Percentiles rank a stretch among this genome's conserved stretches.
Conservation (phyloP, 2,888 invertebrate genomes). For the Charanyca ferruginea region DNA sequence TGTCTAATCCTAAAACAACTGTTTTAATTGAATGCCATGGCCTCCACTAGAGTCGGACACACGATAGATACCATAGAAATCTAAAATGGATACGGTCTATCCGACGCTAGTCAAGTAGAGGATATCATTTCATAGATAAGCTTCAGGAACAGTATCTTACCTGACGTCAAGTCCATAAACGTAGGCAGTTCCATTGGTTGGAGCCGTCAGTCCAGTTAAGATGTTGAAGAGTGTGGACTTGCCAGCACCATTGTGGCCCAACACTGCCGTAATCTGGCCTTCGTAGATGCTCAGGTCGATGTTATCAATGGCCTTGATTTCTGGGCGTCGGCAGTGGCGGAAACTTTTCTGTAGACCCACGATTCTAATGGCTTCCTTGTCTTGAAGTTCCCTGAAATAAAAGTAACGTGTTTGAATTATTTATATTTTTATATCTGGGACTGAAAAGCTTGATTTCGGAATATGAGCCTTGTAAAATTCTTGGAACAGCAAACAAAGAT, state of each 20-base stretch:
- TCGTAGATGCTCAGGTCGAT: conserved; percentile 96
- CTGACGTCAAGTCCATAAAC: conserved; percentile 95
- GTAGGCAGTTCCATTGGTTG: conserved; percentile 94
- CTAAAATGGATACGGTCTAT: too few species aligned
- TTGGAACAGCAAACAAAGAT: not conserved
- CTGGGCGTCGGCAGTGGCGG: conserved; percentile 92
- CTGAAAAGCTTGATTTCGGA: not conserved
- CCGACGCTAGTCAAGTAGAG: too few species aligned
- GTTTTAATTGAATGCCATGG: too few species aligned
- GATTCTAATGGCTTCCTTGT: conserved; percentile 94
- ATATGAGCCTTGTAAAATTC: not conserved
- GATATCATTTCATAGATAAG: too few species aligned
- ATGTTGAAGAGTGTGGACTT: conserved; percentile 97
- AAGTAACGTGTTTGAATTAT: not conserved
- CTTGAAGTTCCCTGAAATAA: conserved; percentile 91
- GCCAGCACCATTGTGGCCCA: conserved; percentile 97
- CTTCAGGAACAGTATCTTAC: conserved; percentile 71
- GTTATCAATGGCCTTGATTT: conserved; percentile 94
- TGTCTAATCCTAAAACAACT: too few species aligned
- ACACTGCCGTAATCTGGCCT: conserved; percentile 95
- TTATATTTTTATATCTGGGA: fast-evolving
- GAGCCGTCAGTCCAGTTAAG: conserved; percentile 95
- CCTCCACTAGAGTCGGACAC: too few species aligned
- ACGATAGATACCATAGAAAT: too few species aligned
- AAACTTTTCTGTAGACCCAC: conserved; percentile 94